phyloP scores from a whole-genome alignment of 2,888 invertebrate genomes.

The Eupithecia inturbata region DNA sequence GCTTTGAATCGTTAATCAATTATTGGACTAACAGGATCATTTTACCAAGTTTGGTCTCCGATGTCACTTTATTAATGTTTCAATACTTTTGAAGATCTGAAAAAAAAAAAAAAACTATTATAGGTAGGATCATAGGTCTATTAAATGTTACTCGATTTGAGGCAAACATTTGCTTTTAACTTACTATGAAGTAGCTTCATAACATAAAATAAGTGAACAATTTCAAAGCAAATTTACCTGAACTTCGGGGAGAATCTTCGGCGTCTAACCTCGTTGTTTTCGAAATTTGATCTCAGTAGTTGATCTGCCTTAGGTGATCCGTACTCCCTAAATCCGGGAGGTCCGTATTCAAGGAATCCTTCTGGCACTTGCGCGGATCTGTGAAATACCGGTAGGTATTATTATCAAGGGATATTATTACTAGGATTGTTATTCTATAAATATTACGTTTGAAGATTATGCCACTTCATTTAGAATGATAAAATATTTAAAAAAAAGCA shows the following conservation, averaged over 20 bases:
- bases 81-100: conserved; percentile 29
- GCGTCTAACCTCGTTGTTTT: conserved; percentile 67
- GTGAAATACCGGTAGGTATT: conserved; percentile 16
- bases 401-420: not conserved
- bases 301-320: conserved; percentile 70
- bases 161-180: not conserved
- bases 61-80: conserved; percentile 22
- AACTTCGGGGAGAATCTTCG: conserved; percentile 76
- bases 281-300: conserved; percentile 49
- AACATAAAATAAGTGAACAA: not conserved
- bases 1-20: not conserved
- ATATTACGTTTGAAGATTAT: not conserved
- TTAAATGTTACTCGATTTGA: no score
- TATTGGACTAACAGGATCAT: conserved; percentile 6
- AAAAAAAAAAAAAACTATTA: conserved; percentile 17
- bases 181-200: not conserved
- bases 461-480: not conserved
- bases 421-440: no score
- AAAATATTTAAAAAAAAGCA: not conserved
- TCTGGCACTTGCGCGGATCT: conserved; percentile 65
- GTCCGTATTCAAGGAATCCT: conserved; percentile 78
- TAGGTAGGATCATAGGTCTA: no score
- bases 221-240: conserved; percentile 51
- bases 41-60: not conserved
- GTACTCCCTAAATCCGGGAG: conserved; percentile 77